Evolutionary conservation across 2,888 invertebrate species (phyloP), one percentile per base, ranked within the genome.

Genomic region (Copidosoma aretas): DNA sequence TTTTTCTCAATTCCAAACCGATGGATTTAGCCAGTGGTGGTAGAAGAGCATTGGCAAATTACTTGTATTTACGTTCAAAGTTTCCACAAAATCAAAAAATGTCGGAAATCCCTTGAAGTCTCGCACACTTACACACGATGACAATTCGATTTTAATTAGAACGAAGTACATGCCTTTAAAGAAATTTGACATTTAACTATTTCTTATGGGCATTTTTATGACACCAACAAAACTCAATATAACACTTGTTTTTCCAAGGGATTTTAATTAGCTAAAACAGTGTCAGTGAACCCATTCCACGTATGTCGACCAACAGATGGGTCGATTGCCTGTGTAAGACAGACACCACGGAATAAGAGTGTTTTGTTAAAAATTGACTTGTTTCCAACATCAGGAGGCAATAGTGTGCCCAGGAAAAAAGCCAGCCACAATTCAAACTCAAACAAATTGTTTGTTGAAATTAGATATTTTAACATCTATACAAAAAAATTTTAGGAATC

Each of bases 341-440:
- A 94, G 86, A 79, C 94, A 94, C 94, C 94, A 95, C 0, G 94
- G 94, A 64, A 95, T 92, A 71, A 94, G 85, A 5, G 94, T 94
- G 84, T 92, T 91, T 81, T 90, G 90, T 85, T 94, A 94, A 69
- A 90, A 88, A 84, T 92, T n/a, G n/a, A n/a, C n/a, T n/a, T n/a
- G n/a, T n/a, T n/a, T n/a, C n/a, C n/a, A n/a, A n/a, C n/a, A n/a
- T n/a, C n/a, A n/a, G n/a, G n/a, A n/a, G n/a, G n/a, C n/a, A n/a
- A n/a, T n/a, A n/a, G n/a, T n/a, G n/a, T n/a, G n/a, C n/a, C n/a
- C n/a, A n/a, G n/a, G n/a, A n/a, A n/a, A n/a, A n/a, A n/a, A n/a
- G n/a, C n/a, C n/a, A n/a, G n/a, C n/a, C n/a, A n/a, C n/a, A n/a
- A n/a, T n/a, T n/a, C n/a, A n/a, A n/a, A n/a, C n/a, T n/a, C n/a